Conservation (phyloP, 2,797 vertebrate genomes). For the Pygocentrus nattereri region DNA sequence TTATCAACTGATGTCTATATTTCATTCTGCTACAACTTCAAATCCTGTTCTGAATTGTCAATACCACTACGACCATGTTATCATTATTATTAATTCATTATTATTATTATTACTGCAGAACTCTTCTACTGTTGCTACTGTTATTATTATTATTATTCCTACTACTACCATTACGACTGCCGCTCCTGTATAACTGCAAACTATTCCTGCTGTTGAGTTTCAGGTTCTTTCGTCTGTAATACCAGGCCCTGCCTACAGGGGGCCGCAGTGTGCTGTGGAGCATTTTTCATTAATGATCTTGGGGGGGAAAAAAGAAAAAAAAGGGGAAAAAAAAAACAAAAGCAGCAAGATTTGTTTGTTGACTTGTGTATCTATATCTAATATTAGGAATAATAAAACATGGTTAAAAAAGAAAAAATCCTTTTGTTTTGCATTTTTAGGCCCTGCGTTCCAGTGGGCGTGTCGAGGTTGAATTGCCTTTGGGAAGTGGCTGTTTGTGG, state of each 20-base stretch:
- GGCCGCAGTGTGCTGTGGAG: constrained; percentile 85
- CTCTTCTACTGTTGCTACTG: constrained; percentile 80
- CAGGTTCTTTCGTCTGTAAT: constrained; percentile 81
- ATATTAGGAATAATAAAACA: constrained; percentile 87
- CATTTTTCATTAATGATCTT: constrained; percentile 78
- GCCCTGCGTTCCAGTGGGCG: background rate
- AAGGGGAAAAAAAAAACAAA: constrained; percentile 4
- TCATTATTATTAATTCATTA: constrained; percentile 70
- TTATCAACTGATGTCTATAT: constrained; percentile 77
- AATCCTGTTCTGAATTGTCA: constrained; percentile 75
- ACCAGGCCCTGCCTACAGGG: constrained; percentile 79
- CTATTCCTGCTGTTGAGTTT: constrained; percentile 83
- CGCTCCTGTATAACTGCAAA: constrained; percentile 77
- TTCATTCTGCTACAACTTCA: constrained; percentile 67
- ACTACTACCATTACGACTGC: constrained; percentile 82
- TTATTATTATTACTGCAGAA: constrained; percentile 63
- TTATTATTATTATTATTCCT: constrained; percentile 78
- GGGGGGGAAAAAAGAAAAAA: constrained; percentile 56
- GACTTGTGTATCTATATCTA: constrained; percentile 85
- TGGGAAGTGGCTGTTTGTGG: background rate
- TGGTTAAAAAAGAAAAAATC: constrained; percentile 73
- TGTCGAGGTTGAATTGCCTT: background rate
- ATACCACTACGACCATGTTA: constrained; percentile 75
- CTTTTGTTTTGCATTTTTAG: background rate
- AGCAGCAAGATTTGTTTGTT: constrained; percentile 74